phyloP scores from a whole-genome alignment of 64 coral and sea anemone genomes.

The Acropora yongei region DNA sequence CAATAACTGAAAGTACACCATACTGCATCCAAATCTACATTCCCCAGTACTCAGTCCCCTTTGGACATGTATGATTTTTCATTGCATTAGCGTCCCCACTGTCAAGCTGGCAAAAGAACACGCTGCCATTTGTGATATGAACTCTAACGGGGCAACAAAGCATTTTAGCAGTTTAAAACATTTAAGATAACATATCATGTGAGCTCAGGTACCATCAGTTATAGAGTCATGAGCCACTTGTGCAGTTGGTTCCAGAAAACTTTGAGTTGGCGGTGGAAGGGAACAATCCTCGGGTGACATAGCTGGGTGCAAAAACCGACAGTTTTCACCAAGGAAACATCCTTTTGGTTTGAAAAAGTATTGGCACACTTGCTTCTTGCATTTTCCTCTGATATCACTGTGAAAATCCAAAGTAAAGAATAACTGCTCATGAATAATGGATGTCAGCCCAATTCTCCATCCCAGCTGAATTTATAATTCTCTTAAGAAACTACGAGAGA shows the following conservation, averaged over 20 bases:
- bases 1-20: too few species aligned
- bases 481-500: too few species aligned
- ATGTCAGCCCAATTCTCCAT: too few species aligned
- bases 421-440: too few species aligned
- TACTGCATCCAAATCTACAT: too few species aligned
- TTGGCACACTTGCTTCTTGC: slow-evolving; percentile 16
- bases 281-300: not conserved
- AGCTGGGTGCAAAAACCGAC: slow-evolving; percentile 47
- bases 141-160: too few species aligned
- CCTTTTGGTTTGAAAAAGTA: slow-evolving; percentile 29
- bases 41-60: too few species aligned
- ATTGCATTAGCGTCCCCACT: too few species aligned
- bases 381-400: not conserved
- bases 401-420: not conserved
- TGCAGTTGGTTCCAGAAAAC: not conserved
- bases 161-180: not conserved
- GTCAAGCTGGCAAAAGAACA: too few species aligned
- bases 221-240: not conserved
- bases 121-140: too few species aligned
- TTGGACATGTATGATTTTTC: too few species aligned
- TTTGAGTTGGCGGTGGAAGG: not conserved
- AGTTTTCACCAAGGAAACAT: slow-evolving; percentile 53
- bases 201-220: not conserved
- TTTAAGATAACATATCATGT: not conserved
- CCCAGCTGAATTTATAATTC: too few species aligned